Conservation (phyloP, 2,113 vertebrate species). For the Petroica traversi region DNA sequence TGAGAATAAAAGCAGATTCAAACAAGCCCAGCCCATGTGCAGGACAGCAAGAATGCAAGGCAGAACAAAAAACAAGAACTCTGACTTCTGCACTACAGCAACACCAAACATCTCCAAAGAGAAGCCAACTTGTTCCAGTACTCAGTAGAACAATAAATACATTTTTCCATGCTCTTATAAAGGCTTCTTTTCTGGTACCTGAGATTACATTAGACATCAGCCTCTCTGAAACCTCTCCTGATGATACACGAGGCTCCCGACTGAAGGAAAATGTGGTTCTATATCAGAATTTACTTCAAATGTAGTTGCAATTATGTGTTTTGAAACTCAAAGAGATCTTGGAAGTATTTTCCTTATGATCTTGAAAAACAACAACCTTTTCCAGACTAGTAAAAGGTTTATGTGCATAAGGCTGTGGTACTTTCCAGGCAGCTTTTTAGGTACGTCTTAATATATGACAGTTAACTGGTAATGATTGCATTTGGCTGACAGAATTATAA, state of each 20-base stretch:
- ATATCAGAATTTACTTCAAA: neutral
- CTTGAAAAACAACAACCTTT: neutral
- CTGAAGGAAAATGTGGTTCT: neutral
- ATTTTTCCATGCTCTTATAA: neutral
- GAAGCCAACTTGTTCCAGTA: neutral
- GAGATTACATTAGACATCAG: neutral
- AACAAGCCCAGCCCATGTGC: neutral
- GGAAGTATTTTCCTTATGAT: neutral
- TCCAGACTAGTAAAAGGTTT: neutral
- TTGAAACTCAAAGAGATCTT: neutral
- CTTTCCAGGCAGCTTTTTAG: neutral
- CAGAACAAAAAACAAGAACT: constrained; percentile 32
- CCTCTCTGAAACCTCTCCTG: neutral
- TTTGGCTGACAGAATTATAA: neutral
- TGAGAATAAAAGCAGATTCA: constrained; percentile 11
- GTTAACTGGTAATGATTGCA: neutral
- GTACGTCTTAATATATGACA: neutral
- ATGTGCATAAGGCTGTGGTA: neutral
- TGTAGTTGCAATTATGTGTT: neutral
- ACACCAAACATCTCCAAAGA: neutral
- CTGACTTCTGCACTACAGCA: constrained; percentile 11
- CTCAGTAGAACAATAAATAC: neutral
- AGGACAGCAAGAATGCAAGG: neutral
- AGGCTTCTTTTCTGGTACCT: neutral
- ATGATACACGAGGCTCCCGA: neutral